Base-by-base conservation (phyloP, 2,113 vertebrate species). In the Nothoprocta perdicaria region DNA sequence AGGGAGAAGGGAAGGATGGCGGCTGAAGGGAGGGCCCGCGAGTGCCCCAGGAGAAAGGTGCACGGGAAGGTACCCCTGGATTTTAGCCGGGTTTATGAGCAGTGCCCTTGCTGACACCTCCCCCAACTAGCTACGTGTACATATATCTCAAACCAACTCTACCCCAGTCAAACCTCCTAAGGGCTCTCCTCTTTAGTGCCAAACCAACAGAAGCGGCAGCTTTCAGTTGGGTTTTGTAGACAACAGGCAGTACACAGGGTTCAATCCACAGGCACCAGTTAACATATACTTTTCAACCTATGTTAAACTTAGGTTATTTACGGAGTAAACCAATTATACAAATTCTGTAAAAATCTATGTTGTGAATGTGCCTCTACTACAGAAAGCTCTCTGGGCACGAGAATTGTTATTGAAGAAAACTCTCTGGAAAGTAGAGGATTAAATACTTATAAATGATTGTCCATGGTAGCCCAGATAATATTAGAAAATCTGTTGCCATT, bases 401-500 rank as follows among this genome's bases (percentile, higher is more conserved):
- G 73, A 79, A 89, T n/a, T 31, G 35, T 3, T 45, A 79, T 31
- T 66, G 48, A 82, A 85, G 14, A 31, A 16, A 71, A 48, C 9
- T 35, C 21, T 18, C 23, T 5, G 62, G 38, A 68, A 91, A 81
- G 81, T 2, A 81, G 33, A 84, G 5, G 12, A 16, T 62, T 79
- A 92, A 41, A 40, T 40, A 74, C 6, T 72, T 87, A 8, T 6
- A 80, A 82, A 52, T 72, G 3, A 45, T 66, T 78, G 40, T 15
- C 55, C 61, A 60, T 0, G 1, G 38, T 60, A 65, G 12, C 38
- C 38, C 35, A 74, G 63, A 55, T 71, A 73, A 74, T 24, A 92
- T 89, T 89, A 81, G 35, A 87, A 46, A 85, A 83, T n/a, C 10
- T 61, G 29, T 27, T 81, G 80, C 69, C 80, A 89, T 87, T 91